phyloP scores from a whole-genome alignment of 2,797 vertebrate genomes.

The Pristis pectinata region DNA sequence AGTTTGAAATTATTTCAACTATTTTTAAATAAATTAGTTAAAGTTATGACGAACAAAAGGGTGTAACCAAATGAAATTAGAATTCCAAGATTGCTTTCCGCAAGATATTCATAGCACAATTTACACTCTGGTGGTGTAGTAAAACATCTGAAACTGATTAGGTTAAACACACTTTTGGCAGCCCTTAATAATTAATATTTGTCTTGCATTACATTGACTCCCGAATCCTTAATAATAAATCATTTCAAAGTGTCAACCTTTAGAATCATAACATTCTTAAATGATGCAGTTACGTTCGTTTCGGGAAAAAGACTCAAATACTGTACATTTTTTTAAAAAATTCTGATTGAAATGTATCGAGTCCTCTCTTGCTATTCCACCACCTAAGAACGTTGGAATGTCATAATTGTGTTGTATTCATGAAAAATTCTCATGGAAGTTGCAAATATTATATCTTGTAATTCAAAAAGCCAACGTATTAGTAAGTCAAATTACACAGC shows the following conservation, averaged over 20 bases:
- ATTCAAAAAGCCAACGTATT: background rate
- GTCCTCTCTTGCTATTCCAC: background rate
- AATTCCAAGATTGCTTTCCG: background rate
- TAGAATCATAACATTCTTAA: background rate
- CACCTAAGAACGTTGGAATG: background rate
- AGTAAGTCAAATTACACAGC: background rate
- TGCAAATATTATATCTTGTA: background rate
- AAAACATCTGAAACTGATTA: conserved; percentile 27
- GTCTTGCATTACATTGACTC: background rate
- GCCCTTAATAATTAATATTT: conserved; percentile 14
- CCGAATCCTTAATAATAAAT: background rate
- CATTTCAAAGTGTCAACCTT: background rate
- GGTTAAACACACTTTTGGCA: background rate
- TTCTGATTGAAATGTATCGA: background rate
- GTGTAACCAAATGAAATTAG: background rate
- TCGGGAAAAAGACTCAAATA: background rate
- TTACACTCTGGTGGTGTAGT: background rate
- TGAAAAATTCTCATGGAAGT: background rate
- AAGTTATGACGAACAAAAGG: background rate
- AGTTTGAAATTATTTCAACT: too few species aligned
- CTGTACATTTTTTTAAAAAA: background rate
- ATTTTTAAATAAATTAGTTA: background rate
- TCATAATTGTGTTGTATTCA: background rate
- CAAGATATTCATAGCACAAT: background rate
- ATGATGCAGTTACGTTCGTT: background rate